These are phyloP conservation scores for Pentalonia nigronervosa DNA, from an alignment of 1,140 invertebrate species.

Conservation along the genomic window DNA sequence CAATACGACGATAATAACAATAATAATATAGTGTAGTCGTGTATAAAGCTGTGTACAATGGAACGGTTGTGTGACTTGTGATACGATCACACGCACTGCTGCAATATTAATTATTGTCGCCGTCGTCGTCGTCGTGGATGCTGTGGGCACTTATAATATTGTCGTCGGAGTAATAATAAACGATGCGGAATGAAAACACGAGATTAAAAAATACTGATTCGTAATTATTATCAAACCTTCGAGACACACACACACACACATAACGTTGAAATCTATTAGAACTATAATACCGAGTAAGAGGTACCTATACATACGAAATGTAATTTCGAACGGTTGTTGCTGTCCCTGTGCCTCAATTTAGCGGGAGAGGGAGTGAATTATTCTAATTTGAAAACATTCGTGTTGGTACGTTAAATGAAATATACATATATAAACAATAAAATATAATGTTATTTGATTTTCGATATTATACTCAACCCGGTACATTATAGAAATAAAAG, in stretches of 20 bases:
- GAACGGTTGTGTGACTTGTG: background rate
- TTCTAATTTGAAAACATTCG: background rate
- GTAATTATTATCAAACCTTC: background rate
- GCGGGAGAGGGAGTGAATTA: background rate
- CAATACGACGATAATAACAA: background rate
- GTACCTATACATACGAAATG: background rate
- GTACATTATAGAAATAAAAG: too few relatives aligned
- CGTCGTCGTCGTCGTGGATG: background rate
- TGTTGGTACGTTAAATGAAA: too few relatives aligned
- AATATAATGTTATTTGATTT: too few relatives aligned
- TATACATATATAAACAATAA: too few relatives aligned
- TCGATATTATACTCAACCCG: too few relatives aligned
- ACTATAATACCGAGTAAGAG: background rate
- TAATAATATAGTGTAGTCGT: background rate
- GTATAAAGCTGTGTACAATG: background rate
- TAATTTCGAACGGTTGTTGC: background rate
- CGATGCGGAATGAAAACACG: background rate
- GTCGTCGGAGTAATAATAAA: background rate
- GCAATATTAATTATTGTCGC: background rate
- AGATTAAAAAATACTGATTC: slow-evolving; percentile 10
- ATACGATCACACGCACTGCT: background rate
- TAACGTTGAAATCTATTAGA: background rate
- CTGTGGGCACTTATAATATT: background rate
- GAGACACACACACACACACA: background rate
- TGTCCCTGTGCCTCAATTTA: background rate